Conservation (phyloP, 2,888 invertebrate species). For the Nowickia ferox region DNA sequence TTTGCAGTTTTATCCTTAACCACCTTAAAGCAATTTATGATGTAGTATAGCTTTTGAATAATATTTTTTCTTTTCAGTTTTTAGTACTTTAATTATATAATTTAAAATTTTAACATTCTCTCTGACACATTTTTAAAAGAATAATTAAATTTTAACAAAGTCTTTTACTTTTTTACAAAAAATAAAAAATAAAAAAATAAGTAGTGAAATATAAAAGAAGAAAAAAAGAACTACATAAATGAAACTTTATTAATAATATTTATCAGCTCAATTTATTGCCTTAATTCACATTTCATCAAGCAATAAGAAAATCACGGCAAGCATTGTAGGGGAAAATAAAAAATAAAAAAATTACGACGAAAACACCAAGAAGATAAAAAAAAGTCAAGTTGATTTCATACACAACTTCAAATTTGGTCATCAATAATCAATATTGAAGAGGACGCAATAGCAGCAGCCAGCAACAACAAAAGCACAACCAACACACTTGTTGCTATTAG, state of each 20-base stretch:
- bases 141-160: conserved; percentile 67
- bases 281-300: conserved; percentile 72
- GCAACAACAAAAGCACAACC: not conserved
- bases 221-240: conserved; percentile 33
- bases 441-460: conserved; percentile 28
- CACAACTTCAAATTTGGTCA: conserved; percentile 62
- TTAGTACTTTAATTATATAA: conserved; percentile 68
- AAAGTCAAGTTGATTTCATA: conserved; percentile 60
- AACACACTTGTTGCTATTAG: conserved; percentile 2
- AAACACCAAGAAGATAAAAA: conserved; percentile 31
- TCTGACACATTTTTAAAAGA: conserved; percentile 70
- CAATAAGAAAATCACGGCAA: conserved; percentile 63
- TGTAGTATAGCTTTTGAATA: not conserved
- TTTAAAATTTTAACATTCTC: conserved; percentile 69
- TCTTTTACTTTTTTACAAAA: conserved; percentile 4
- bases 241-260: conserved; percentile 72
- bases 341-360: not conserved
- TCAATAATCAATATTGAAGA: conserved; percentile 70
- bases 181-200: not conserved
- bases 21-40: conserved; percentile 39
- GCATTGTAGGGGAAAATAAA: conserved; percentile 7
- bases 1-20: conserved; percentile 64
- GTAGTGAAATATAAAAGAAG: not conserved
- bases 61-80: not conserved
- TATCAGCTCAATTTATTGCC: conserved; percentile 72